Percentiles rank a stretch among this genome's conserved stretches.
These are phyloP conservation scores for Kryptolebias marmoratus DNA, from an alignment of 2,113 vertebrate species.

Conservation along the genomic window DNA sequence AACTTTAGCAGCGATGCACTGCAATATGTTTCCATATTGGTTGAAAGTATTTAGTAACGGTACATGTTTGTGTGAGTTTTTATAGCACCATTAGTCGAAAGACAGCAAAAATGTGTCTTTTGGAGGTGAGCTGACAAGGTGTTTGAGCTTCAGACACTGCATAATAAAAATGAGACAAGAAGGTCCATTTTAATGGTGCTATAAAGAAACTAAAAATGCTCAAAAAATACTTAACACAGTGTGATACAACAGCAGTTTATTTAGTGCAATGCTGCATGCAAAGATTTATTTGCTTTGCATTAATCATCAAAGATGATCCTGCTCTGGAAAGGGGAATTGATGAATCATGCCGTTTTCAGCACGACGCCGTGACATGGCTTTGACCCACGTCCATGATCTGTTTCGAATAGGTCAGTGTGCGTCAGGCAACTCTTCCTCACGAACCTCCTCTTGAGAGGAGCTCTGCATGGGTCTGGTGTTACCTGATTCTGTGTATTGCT, in stretches of 20 bases:
- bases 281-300: conserved; percentile 8
- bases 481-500: not conserved
- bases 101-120: not conserved
- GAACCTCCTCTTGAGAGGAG: conserved; percentile 6
- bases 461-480: not conserved
- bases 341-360: conserved; percentile 32
- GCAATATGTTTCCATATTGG: conserved; percentile 8
- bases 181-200: not conserved
- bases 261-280: not conserved
- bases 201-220: not conserved
- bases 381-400: not conserved
- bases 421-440: not conserved
- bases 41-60: too few species aligned
- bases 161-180: not conserved
- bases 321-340: conserved; percentile 8
- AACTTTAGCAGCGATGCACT: conserved; percentile 11
- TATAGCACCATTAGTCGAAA: not conserved
- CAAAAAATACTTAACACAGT: not conserved
- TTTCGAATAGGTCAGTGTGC: conserved; percentile 9
- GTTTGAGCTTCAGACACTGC: not conserved
- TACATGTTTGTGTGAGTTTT: not conserved
- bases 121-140: not conserved
- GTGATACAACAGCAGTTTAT: not conserved
- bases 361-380: conserved; percentile 5
- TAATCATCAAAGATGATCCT: conserved; percentile 3